Evolutionary conservation across 1,140 invertebrate species (phyloP).

Genomic region (Drosophila arawakana): DNA sequence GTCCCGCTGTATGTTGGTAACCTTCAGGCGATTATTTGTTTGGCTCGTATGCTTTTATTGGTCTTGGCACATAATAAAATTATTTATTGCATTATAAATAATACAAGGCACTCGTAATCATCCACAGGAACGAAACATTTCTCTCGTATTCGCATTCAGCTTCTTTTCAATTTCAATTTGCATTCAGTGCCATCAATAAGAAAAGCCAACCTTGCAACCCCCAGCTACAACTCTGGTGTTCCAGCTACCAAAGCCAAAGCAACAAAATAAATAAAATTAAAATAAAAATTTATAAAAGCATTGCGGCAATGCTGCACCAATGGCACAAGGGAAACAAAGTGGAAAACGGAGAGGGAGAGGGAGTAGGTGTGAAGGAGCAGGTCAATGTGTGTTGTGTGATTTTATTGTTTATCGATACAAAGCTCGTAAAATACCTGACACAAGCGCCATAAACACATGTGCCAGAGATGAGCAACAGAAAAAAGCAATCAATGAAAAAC

Average conservation of each 20-base stretch:
- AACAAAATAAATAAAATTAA: conserved; percentile 79
- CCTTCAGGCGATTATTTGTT: conserved; percentile 70
- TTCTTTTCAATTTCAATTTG: conserved; percentile 77
- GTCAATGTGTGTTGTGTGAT: conserved; percentile 48
- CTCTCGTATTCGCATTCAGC: conserved; percentile 32
- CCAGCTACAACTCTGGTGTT: neutral
- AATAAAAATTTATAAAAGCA: conserved; percentile 76
- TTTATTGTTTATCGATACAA: conserved; percentile 82
- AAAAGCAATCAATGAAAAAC: conserved; percentile 13
- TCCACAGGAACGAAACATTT: conserved; percentile 35
- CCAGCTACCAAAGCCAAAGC: conserved; percentile 6
- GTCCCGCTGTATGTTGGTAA: neutral
- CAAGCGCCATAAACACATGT: conserved; percentile 34
- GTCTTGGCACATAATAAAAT: conserved; percentile 77
- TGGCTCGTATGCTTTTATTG: conserved; percentile 71
- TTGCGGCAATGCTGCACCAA: conserved; percentile 28
- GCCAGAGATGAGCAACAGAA: conserved; percentile 28
- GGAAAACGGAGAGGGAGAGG: neutral
- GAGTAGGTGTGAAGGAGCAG: neutral
- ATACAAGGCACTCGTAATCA: conserved; percentile 67
- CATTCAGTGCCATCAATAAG: conserved; percentile 68
- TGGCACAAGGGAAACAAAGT: neutral
- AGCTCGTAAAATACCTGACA: conserved; percentile 77
- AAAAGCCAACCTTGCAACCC: conserved; percentile 31
- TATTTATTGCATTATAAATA: conserved; percentile 82